Evolutionary conservation across 2,797 vertebrate species (phyloP), one percentile per base, ranked within the genome.

Genomic region (Sardinella longiceps): DNA sequence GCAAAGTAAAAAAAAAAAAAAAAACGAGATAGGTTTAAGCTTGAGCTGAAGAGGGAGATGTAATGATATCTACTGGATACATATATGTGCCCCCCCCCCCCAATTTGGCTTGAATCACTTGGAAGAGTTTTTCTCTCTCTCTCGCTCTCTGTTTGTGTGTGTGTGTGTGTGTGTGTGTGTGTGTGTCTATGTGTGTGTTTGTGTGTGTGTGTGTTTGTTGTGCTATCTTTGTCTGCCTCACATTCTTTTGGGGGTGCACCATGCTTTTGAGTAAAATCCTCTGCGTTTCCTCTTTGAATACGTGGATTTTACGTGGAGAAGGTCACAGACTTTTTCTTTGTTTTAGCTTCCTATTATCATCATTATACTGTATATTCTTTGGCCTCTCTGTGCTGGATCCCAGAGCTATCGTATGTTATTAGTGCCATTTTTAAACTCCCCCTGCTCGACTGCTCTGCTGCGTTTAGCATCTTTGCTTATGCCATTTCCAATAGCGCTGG

Each of bases 401-500:
- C 6, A 74, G 12, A 74, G 12, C 66, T 7, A 39, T 43, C 33
- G 18, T 43, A 2, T 23, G 70, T 39, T 43, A 77, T 77, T 77
- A 77, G 37, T 9, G 18, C 37, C 37, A 23, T 77, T 39, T 77
- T 43, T 37, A 77, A 43, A 23, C 70, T 9, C 56, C 6, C 14
- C 14, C 33, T 28, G 2, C 33, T 14, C 37, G 63, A 33, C 28
- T 70, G 63, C 37, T 77, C 18, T 23, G 33, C 20, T 39, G 70
- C 3, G 70, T 20, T 77, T 77, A 77, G 70, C 15, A 33, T 39
- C 33, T 9, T 37, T 77, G 37, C 33, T 12, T 18, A 30, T 56
- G 25, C 33, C 50, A 82, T 84, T 51, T 80, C 43, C 74, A 81
- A 25, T 28, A 56, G 80, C 45, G 39, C 82, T 81, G 58, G 50